Percentiles rank a stretch among this genome's conserved stretches.
These are phyloP conservation scores for Neomorphus geoffroyi DNA, from an alignment of 2,797 vertebrate genomes.

Conservation along the genomic window DNA sequence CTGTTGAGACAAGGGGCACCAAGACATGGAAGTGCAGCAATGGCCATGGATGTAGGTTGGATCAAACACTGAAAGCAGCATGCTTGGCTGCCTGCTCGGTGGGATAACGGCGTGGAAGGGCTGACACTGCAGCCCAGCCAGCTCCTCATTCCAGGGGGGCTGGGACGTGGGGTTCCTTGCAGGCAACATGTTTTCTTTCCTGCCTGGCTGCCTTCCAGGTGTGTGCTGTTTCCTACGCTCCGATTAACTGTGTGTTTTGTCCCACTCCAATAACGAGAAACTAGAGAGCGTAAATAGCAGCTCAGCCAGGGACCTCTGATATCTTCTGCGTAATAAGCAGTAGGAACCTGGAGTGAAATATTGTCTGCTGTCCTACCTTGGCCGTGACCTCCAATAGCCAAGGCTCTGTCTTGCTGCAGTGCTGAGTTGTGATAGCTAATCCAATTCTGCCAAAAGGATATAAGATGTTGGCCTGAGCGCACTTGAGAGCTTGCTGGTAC, in stretches of 20 bases:
- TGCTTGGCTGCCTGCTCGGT: accelerated
- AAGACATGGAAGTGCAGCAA: not conserved
- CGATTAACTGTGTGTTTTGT: not conserved
- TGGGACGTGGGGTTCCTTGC: not conserved
- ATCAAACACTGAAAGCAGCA: not conserved
- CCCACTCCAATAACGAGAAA: not conserved
- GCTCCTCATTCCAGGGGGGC: accelerated
- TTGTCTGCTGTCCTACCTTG: not conserved
- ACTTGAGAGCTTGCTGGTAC: accelerated
- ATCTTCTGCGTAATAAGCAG: not conserved
- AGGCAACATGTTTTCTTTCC: not conserved
- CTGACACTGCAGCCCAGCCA: not conserved
- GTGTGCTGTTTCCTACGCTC: not conserved
- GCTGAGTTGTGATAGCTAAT: not conserved
- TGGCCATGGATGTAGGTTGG: accelerated
- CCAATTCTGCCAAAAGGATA: not conserved
- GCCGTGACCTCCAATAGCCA: not conserved
- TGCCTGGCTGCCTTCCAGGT: conserved; percentile 13
- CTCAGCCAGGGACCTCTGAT: not conserved
- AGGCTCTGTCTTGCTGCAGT: not conserved
- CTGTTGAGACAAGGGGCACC: accelerated
- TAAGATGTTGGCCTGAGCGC: accelerated
- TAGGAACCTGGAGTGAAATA: not conserved
- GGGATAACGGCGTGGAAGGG: accelerated
- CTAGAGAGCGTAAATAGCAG: not conserved